Conservation (phyloP, 2,888 invertebrate species). For the Notodonta dromedarius region DNA sequence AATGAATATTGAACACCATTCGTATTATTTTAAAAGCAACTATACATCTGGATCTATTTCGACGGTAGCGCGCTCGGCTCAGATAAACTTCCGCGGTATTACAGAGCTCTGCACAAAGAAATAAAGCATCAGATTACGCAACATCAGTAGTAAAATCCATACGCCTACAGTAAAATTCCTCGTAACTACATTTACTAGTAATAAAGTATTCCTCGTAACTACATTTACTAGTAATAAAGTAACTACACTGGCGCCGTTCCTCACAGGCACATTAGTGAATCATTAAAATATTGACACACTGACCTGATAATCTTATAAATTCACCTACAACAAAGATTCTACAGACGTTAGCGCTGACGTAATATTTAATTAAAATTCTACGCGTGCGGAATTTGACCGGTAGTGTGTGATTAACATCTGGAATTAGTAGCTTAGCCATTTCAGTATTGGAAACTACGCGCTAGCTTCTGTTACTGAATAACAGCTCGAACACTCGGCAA, state of each 20-base stretch:
- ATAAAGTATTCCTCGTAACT: slow-evolving; percentile 22
- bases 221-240: slow-evolving; percentile 23
- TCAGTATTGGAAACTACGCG: not conserved
- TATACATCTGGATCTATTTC: slow-evolving; percentile 30
- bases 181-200: slow-evolving; percentile 23
- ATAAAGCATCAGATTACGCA: slow-evolving; percentile 15
- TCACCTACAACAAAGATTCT: slow-evolving; percentile 8
- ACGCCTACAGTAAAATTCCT: slow-evolving; percentile 19
- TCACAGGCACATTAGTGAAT: slow-evolving; percentile 16
- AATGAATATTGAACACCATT: slow-evolving; percentile 9
- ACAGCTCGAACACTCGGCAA: not conserved
- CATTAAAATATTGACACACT: slow-evolving; percentile 31
- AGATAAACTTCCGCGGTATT: slow-evolving; percentile 29
- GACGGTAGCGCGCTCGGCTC: slow-evolving; percentile 26
- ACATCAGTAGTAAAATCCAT: slow-evolving; percentile 9
- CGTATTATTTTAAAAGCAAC: slow-evolving; percentile 32
- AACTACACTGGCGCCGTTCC: slow-evolving; percentile 12
- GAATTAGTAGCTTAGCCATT: not conserved
- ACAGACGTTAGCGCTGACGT: slow-evolving; percentile 17
- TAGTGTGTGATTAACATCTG: slow-evolving; percentile 28
- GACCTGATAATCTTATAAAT: slow-evolving; percentile 23
- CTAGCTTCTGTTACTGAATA: not conserved
- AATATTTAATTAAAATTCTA: slow-evolving; percentile 27
- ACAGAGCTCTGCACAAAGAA: slow-evolving; percentile 18
- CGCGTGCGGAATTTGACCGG: slow-evolving; percentile 17